These are phyloP conservation scores for Plotosus lineatus DNA, from an alignment of 2,113 vertebrate species.

Conservation along the genomic window DNA sequence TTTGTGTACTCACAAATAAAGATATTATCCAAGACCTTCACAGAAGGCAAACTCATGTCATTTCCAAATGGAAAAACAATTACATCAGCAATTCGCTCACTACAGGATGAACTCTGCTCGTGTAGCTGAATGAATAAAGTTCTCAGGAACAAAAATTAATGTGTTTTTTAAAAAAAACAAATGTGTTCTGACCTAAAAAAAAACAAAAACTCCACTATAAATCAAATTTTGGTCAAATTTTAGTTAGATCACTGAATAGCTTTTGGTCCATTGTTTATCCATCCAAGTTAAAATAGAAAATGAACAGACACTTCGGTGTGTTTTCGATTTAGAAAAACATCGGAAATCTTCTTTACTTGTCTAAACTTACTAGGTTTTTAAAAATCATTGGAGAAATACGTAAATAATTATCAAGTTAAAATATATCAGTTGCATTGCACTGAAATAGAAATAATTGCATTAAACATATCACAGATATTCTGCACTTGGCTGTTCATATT, in stretches of 20 bases:
- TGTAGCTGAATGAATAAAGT: background rate
- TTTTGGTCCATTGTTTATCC: too few species aligned
- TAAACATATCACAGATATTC: background rate
- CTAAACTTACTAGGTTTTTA: too few species aligned
- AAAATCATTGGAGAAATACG: background rate
- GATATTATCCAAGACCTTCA: conserved; percentile 6
- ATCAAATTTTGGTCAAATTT: too few species aligned
- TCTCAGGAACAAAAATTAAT: background rate
- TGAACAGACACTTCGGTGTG: too few species aligned
- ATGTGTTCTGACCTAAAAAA: too few species aligned
- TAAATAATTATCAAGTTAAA: background rate
- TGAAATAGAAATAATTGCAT: background rate
- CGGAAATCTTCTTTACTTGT: too few species aligned
- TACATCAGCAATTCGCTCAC: background rate
- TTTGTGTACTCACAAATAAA: background rate
- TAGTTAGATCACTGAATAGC: too few species aligned
- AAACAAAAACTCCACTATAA: too few species aligned
- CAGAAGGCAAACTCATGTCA: background rate
- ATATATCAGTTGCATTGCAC: background rate
- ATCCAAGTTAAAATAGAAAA: too few species aligned
- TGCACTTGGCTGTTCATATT: background rate
- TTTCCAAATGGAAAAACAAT: conserved; percentile 1
- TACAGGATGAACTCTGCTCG: background rate
- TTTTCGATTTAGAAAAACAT: too few species aligned
- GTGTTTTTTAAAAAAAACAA: too few species aligned